Base-by-base conservation (phyloP, 1,140 invertebrate species). In the Eumeta japonica region DNA sequence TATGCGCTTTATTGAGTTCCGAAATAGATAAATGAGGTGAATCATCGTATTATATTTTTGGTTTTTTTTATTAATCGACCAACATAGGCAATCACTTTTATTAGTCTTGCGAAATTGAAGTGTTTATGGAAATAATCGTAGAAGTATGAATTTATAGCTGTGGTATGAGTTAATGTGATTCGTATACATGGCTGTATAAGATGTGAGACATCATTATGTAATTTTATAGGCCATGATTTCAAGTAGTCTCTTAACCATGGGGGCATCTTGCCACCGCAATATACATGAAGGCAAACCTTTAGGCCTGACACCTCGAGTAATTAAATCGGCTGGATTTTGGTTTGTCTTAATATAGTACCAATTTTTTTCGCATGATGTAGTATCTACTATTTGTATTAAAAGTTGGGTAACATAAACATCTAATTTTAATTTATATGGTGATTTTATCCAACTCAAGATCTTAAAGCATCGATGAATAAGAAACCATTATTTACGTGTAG, bases 261-360 rank as follows among this genome's bases (percentile, higher is more conserved):
- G 3, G 39, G 39, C n/a, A 12, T 33, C 32, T 2, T 35, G 2
- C 31, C 31, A 40, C 39, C 39, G 35, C 7, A 40, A 14, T 3
- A 16, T 12, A 17, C 1, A 17, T 18, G 12, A 7, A 17, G 3
- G n/a, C 15, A 40, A 18, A 1, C 3, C 16, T 2, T 29, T 5
- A 3, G 39, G 39, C 15, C 11, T 3, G n/a, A 40, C 24, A 17
- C 39, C 39, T 18, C 32, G 9, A 13, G 39, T 40, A 4, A 40
- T n/a, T n/a, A 34, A 35, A 12, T 40, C 39, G 2, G 39, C 39
- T 9, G 39, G 39, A 14, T 40, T 40, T 29, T 34, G 10, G 10
- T 40, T 40, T 3, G 39, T 40, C n/a, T 40, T 34, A 16, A 40
- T 29, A 18, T 40, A 40, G 12, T 40, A 12, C 39, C 39, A 40